These are phyloP conservation scores for Aphelocoma californica DNA, from an alignment of 2,797 vertebrate species.

Conservation along the genomic window DNA sequence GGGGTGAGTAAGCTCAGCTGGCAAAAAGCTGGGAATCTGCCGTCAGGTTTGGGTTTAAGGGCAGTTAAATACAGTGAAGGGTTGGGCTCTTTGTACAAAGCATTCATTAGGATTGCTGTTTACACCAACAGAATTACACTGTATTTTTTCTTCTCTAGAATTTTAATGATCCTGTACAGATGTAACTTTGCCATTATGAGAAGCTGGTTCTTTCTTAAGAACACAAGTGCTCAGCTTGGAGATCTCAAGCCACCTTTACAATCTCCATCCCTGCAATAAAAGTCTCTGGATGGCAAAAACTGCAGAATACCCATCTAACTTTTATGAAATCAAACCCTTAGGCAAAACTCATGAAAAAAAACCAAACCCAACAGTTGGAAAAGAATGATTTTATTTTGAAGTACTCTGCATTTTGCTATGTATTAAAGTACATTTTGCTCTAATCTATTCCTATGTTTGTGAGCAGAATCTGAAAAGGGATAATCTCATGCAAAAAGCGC, in stretches of 20 bases:
- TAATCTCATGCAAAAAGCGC: background rate
- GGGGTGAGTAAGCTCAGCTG: background rate
- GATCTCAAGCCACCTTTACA: background rate
- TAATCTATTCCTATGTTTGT: background rate
- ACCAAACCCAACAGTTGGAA: background rate
- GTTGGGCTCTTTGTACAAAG: background rate
- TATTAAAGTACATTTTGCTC: background rate
- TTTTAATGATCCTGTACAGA: background rate
- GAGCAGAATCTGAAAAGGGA: background rate
- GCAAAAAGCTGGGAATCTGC: background rate
- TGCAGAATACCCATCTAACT: background rate
- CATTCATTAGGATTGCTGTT: background rate
- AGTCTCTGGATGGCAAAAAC: background rate
- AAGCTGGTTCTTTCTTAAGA: background rate
- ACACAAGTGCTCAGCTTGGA: background rate
- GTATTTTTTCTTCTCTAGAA: background rate
- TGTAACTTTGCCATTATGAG: background rate
- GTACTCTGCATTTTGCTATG: background rate
- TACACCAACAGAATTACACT: background rate
- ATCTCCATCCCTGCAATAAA: background rate
- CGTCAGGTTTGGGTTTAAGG: background rate
- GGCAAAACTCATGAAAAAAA: background rate
- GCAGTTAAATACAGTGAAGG: background rate
- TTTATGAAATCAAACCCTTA: slow-evolving; percentile 37
- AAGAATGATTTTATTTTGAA: slow-evolving; percentile 7